Evolutionary conservation across 2,797 vertebrate species (phyloP).

Genomic region (Nasua narica): DNA sequence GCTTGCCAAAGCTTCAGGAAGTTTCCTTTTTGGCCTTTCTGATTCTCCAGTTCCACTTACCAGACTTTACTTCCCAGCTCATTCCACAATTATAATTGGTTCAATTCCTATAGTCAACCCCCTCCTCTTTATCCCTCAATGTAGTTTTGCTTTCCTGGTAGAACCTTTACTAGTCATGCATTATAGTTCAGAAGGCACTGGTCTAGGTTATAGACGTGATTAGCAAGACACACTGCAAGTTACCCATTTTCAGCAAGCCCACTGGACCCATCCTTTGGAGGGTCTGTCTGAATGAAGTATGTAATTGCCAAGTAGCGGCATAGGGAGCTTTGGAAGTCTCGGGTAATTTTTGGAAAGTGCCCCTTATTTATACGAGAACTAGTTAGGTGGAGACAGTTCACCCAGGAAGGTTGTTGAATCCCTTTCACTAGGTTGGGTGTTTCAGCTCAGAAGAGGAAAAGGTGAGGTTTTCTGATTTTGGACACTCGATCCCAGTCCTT

Average conservation of each 20-base stretch:
- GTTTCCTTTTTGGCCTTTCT: background rate
- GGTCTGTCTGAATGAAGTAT: background rate
- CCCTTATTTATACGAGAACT: background rate
- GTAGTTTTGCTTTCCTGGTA: background rate
- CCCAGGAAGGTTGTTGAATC: background rate
- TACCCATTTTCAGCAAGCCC: background rate
- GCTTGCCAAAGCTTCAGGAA: background rate
- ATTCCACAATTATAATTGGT: background rate
- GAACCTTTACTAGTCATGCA: background rate
- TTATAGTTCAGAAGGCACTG: background rate
- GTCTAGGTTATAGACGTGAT: background rate
- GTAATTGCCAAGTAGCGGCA: background rate
- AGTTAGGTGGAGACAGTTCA: background rate
- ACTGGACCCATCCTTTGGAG: too few relatives aligned
- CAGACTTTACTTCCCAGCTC: background rate
- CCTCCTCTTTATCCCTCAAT: accelerated
- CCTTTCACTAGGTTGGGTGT: background rate
- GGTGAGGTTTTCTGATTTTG: background rate
- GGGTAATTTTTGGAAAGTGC: background rate
- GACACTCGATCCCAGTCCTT: background rate
- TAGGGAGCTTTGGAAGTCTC: background rate
- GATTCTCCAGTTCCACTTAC: background rate
- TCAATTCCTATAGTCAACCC: background rate
- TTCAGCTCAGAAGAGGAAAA: background rate
- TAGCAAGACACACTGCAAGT: background rate